phyloP scores from a whole-genome alignment of 35 echinoderm and acorn worm genomes.

The Lytechinus variegatus region DNA sequence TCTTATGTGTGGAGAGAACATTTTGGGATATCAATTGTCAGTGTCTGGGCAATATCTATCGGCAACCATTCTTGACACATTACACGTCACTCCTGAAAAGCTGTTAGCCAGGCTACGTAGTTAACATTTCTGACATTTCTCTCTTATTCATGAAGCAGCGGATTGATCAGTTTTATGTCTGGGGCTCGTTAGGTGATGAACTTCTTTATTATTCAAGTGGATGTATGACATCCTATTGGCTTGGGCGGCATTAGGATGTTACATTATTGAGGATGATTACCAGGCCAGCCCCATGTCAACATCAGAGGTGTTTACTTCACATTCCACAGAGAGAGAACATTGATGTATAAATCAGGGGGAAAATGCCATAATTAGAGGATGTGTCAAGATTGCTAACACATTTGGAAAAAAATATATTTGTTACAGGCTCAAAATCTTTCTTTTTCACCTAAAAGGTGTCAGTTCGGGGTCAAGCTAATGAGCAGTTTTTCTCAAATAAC shows the following conservation, averaged over 20 bases:
- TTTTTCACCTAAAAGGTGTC: no score
- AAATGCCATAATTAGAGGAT: no score
- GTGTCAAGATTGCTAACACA: no score
- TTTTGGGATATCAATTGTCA: neutral
- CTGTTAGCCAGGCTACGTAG: neutral
- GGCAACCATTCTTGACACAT: neutral
- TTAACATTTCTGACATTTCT: constrained; percentile 13
- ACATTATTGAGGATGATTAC: neutral
- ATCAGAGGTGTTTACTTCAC: neutral
- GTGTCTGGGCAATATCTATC: neutral
- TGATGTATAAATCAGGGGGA: no score
- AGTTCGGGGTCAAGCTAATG: no score
- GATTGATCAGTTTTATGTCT: constrained; percentile 4
- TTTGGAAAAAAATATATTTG: no score
- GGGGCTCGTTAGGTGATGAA: neutral
- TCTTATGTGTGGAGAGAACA: no score
- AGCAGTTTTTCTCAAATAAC: no score
- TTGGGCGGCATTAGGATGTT: neutral
- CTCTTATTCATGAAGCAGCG: neutral
- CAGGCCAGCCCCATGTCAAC: neutral
- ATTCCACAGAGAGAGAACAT: neutral
- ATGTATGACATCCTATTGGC: neutral
- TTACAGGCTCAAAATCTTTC: no score
- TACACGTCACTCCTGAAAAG: neutral
- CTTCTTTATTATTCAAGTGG: neutral